These are phyloP conservation scores for Beris morrisii DNA, from an alignment of 2,888 invertebrate species.

Conservation along the genomic window DNA sequence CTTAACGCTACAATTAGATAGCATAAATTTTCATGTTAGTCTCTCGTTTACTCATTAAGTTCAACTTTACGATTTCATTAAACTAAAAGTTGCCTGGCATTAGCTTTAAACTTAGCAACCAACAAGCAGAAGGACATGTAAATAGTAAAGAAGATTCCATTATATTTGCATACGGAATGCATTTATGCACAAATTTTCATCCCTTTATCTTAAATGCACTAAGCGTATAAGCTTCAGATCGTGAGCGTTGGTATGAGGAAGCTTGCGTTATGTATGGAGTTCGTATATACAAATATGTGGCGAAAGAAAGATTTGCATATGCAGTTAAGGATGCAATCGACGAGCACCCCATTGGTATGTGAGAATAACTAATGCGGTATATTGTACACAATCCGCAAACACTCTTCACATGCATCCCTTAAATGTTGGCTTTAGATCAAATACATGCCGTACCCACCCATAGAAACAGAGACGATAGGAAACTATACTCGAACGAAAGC, in stretches of 20 bases:
- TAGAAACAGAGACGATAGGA: conserved; percentile 13
- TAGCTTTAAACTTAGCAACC: conserved; percentile 34
- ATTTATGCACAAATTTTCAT: conserved; percentile 39
- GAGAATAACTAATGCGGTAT: conserved; percentile 31
- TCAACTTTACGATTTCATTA: conserved; percentile 37
- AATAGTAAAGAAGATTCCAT: conserved; percentile 36
- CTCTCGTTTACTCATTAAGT: conserved; percentile 29
- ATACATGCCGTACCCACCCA: conserved; percentile 15
- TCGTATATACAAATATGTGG: background rate
- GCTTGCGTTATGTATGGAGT: background rate
- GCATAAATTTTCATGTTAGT: conserved; percentile 14
- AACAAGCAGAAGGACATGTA: conserved; percentile 33
- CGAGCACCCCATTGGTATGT: conserved; percentile 11
- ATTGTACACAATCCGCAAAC: conserved; percentile 35
- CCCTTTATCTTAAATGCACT: conserved; percentile 37
- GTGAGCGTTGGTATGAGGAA: background rate
- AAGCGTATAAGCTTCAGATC: conserved; percentile 29
- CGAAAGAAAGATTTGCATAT: conserved; percentile 34
- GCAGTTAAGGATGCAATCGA: conserved; percentile 18
- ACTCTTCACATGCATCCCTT: conserved; percentile 31
- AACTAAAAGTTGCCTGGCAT: conserved; percentile 32
- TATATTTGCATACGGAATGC: conserved; percentile 39
- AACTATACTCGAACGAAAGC: conserved; percentile 19
- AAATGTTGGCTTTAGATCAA: conserved; percentile 36
- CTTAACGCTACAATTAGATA: conserved; percentile 19